Evolutionary conservation across 2,797 vertebrate genomes (phyloP).

Genomic region (Danio jaintianensis): DNA sequence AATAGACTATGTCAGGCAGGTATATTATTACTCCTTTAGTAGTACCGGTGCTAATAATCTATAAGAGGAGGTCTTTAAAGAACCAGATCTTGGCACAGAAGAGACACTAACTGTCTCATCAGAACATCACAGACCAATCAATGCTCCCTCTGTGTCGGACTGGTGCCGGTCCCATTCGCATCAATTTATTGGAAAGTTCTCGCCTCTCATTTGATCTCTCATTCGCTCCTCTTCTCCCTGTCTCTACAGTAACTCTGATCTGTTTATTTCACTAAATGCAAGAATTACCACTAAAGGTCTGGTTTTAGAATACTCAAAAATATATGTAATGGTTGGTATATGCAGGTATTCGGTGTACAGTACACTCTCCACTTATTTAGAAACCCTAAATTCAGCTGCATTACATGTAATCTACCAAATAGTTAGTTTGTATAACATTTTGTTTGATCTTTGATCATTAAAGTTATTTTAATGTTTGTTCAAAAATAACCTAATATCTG

Average conservation of each 20-base stretch:
- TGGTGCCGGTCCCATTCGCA: slow-evolving; percentile 64
- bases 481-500: too few relatives aligned
- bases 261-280: slow-evolving; percentile 23
- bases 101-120: slow-evolving; percentile 66
- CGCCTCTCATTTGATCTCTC: slow-evolving; percentile 41
- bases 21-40: slow-evolving; percentile 67
- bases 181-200: slow-evolving; percentile 68
- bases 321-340: too few relatives aligned
- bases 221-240: not conserved
- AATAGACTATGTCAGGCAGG: slow-evolving; percentile 69
- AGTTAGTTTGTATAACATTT: too few relatives aligned
- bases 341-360: too few relatives aligned
- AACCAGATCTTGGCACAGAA: slow-evolving; percentile 56
- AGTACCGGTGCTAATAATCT: slow-evolving; percentile 64
- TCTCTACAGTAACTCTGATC: not conserved
- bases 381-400: too few relatives aligned
- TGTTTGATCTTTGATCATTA: too few relatives aligned
- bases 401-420: too few relatives aligned
- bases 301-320: not conserved
- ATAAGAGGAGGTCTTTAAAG: slow-evolving; percentile 62
- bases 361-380: too few relatives aligned
- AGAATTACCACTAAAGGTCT: not conserved
- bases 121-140: slow-evolving; percentile 65
- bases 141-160: slow-evolving; percentile 63
- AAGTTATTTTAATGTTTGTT: too few relatives aligned